phyloP scores from a whole-genome alignment of 2,113 vertebrate species.

The Hassar affinis region DNA sequence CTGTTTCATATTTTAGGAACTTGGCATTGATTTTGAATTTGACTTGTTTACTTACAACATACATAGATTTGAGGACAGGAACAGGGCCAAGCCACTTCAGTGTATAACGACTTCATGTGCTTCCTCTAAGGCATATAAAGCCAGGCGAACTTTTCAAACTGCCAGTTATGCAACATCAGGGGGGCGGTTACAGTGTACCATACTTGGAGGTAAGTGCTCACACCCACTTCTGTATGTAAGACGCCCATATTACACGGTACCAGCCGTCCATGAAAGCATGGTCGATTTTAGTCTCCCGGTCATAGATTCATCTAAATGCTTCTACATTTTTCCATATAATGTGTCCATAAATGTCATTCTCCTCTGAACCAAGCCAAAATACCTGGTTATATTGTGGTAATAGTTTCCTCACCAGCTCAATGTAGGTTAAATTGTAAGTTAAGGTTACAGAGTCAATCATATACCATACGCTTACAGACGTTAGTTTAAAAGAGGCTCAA shows the following conservation, averaged over 20 bases:
- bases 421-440: background rate
- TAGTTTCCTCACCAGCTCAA: background rate
- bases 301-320: too few relatives aligned
- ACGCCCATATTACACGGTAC: too few relatives aligned
- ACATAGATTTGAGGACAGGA: background rate
- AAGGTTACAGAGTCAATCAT: background rate
- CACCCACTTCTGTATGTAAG: too few relatives aligned
- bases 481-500: background rate
- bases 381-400: background rate
- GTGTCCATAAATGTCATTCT: background rate
- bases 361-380: background rate
- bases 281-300: too few relatives aligned
- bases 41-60: background rate
- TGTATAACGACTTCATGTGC: background rate
- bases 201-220: too few relatives aligned
- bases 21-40: conserved; percentile 1
- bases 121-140: too few relatives aligned
- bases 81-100: background rate
- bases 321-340: background rate
- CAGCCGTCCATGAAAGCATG: too few relatives aligned
- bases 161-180: too few relatives aligned
- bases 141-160: too few relatives aligned
- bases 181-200: too few relatives aligned
- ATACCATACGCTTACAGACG: background rate
- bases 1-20: conserved; percentile 1